Evolutionary conservation across 2,797 vertebrate species (phyloP).

Genomic region (Choloepus didactylus): DNA sequence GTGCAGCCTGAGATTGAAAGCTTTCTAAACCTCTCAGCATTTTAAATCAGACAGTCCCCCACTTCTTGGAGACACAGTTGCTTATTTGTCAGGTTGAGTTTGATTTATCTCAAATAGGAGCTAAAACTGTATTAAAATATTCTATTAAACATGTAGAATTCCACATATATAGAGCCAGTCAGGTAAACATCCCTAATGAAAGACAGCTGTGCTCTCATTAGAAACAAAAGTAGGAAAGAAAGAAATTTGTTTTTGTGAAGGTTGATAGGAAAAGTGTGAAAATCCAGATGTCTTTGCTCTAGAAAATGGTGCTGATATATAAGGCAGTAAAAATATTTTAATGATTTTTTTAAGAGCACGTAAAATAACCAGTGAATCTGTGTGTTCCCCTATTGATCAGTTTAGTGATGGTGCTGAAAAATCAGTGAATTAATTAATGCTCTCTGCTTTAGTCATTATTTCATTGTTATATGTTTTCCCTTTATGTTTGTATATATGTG

Average conservation of each 20-base stretch:
- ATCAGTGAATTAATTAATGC: slow-evolving; percentile 40
- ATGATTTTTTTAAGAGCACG: slow-evolving; percentile 65
- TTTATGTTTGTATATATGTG: background rate
- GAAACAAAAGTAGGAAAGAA: slow-evolving; percentile 64
- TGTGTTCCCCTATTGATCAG: slow-evolving; percentile 64
- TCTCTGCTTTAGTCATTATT: slow-evolving; percentile 29
- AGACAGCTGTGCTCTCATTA: slow-evolving; percentile 74
- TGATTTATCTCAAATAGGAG: slow-evolving; percentile 81
- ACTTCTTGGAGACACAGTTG: slow-evolving; percentile 66
- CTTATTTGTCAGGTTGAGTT: slow-evolving; percentile 79
- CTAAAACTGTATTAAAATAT: slow-evolving; percentile 82
- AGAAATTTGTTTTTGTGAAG: slow-evolving; percentile 63
- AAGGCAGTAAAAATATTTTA: slow-evolving; percentile 70
- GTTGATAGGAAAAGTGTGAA: slow-evolving; percentile 41
- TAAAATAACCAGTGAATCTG: slow-evolving; percentile 62
- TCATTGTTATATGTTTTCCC: background rate
- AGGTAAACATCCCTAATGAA: slow-evolving; percentile 77
- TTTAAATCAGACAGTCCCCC: slow-evolving; percentile 79
- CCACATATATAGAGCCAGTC: slow-evolving; percentile 21
- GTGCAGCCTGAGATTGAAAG: slow-evolving; percentile 71
- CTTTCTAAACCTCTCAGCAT: slow-evolving; percentile 67
- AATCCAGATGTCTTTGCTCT: background rate
- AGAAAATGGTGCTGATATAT: slow-evolving; percentile 60
- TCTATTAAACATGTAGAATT: slow-evolving; percentile 78
- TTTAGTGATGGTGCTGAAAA: slow-evolving; percentile 53